Evolutionary conservation across 2,113 vertebrate genomes (phyloP).

Genomic region (Oryzias celebensis): DNA sequence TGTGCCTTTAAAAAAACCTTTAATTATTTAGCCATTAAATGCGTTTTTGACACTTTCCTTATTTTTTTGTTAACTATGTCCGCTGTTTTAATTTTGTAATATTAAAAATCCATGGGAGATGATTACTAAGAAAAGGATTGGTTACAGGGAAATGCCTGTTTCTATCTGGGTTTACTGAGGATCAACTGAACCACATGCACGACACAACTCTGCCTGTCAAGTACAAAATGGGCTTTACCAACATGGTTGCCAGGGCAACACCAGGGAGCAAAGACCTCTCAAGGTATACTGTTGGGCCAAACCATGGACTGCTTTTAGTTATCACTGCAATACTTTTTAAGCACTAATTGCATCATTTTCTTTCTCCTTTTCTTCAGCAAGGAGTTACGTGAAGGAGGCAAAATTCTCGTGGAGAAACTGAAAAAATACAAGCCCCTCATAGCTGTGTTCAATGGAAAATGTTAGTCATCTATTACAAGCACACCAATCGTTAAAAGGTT

Average conservation of each 20-base stretch:
- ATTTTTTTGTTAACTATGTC: background rate
- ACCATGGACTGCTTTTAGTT: background rate
- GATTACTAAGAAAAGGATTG: background rate
- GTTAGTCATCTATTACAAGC: constrained; percentile 72
- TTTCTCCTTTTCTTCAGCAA: constrained; percentile 79
- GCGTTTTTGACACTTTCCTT: background rate
- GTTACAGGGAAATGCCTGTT: constrained; percentile 96
- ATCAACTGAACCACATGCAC: constrained; percentile 90
- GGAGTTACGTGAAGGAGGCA: constrained; percentile 96
- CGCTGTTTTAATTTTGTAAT: no score
- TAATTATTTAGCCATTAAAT: no score
- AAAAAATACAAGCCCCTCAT: constrained; percentile 94
- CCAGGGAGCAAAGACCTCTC: constrained; percentile 97
- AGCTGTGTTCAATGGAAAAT: constrained; percentile 99
- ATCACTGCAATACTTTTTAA: background rate
- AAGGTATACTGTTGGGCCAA: constrained; percentile 64
- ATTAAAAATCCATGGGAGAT: no score
- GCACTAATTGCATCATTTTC: constrained; percentile 9
- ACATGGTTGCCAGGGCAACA: constrained; percentile 96
- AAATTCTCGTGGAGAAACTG: constrained; percentile 94
- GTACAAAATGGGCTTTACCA: constrained; percentile 97
- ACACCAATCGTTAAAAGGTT: background rate
- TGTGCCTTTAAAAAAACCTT: background rate
- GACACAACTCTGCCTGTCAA: constrained; percentile 89
- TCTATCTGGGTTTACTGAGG: constrained; percentile 92